These are phyloP conservation scores for Sakesphorus luctuosus DNA, from an alignment of 2,113 vertebrate genomes.

Conservation along the genomic window DNA sequence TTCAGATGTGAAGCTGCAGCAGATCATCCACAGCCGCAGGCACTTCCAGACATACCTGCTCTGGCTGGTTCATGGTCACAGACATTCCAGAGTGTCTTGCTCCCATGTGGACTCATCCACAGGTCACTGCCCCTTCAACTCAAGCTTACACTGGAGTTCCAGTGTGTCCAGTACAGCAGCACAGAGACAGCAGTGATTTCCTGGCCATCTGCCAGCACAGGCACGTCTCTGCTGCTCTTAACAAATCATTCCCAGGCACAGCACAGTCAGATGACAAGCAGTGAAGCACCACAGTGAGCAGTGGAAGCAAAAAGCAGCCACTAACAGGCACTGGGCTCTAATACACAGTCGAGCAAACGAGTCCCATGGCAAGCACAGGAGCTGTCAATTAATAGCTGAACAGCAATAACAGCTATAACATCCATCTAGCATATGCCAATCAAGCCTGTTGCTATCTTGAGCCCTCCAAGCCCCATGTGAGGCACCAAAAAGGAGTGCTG, in stretches of 20 bases:
- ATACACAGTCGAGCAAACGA: background rate
- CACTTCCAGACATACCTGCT: accelerated
- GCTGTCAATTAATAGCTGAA: background rate
- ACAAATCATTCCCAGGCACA: background rate
- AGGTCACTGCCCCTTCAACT: background rate
- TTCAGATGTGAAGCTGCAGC: background rate
- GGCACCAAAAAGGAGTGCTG: background rate
- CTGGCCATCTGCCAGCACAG: background rate
- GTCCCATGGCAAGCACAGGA: background rate
- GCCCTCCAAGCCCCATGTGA: background rate
- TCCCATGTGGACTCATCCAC: background rate
- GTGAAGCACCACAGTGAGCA: background rate
- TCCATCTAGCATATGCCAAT: background rate
- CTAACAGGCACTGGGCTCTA: background rate
- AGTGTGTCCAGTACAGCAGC: background rate
- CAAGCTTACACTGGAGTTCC: accelerated
- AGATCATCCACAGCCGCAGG: background rate
- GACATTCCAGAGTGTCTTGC: background rate
- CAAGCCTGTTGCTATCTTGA: background rate
- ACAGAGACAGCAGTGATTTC: background rate
- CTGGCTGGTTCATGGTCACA: background rate
- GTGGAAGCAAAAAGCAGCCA: background rate
- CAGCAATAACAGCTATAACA: background rate
- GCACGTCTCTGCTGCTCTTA: background rate
- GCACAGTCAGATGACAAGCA: background rate